Base-by-base conservation (phyloP, 2,113 vertebrate genomes). In the Perca fluviatilis region DNA sequence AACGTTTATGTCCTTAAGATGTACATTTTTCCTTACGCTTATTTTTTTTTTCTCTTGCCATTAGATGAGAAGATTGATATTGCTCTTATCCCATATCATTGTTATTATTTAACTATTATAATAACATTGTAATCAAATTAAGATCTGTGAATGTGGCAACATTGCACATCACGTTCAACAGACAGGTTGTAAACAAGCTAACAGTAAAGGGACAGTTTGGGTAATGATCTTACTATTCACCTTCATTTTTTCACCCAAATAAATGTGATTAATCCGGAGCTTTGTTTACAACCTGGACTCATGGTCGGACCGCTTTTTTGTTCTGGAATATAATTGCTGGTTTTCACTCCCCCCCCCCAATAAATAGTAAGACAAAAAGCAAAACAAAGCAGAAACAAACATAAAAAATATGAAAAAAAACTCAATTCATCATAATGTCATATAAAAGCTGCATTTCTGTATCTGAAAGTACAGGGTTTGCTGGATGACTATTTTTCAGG, bases 131-230 rank as follows among this genome's bases (percentile, higher is more conserved):
- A 13, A 5, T 43, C 33, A 57, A n/a, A 21, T 12, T 49, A 2
- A 53, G 61, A 65, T 65, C 61, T 65, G 73, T 75, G 74, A 76
- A 65, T 15, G 61, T 27, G 49, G 60, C 15, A 27, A 13, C 72
- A 3, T 6, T 2, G 15, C 5, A 46, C 25, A 56, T 19, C 1
- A 43, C 7, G 10, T 2, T 56, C 18, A 53, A 54, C 27, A 57
- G 56, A 27, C 23, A 25, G 56, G 11, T 27, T 23, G n/a, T 25
- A 56, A 54, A 36, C 46, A 19, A n/a, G 49, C 15, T 3, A 23
- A 21, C n/a, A 25, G 14, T 47, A 23, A 65, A 64, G 11, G 6
- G n/a, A 9, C 6, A 8, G 15, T 51, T 51, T 18, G 21, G 11
- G 57, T 1, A 13, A 23, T n/a, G 9, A 43, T 11, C 11, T 43